Conservation (phyloP, 2,888 invertebrate genomes). For the Phanerotoma sp. region DNA sequence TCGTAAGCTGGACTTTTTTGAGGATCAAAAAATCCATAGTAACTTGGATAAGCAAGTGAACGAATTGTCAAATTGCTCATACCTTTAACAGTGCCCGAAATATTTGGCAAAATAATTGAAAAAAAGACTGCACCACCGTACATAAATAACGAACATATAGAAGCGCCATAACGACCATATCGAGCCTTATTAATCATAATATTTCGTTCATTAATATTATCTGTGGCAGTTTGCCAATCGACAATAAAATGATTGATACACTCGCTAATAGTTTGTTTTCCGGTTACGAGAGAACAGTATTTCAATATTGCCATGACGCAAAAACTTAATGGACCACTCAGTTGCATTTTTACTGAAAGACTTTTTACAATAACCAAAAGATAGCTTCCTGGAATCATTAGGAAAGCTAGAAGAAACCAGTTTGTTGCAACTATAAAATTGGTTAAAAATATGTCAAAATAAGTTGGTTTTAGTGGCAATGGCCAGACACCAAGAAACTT, state of each 20-base stretch:
- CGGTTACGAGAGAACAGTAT: conserved; percentile 31
- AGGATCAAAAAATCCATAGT: conserved; percentile 33
- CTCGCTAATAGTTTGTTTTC: no score
- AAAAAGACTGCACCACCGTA: conserved; percentile 35
- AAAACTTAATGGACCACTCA: conserved; percentile 43
- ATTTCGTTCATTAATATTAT: no score
- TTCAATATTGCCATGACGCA: conserved; percentile 40
- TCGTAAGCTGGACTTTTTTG: conserved; percentile 36
- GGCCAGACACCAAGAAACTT: conserved; percentile 47
- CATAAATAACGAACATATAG: conserved; percentile 34
- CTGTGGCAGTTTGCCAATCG: no score
- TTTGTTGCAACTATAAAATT: conserved; percentile 9
- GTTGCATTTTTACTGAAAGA: conserved; percentile 31
- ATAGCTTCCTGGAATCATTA: conserved; percentile 40
- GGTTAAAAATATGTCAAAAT: not conserved
- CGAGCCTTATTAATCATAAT: no score
- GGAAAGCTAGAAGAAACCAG: conserved; percentile 38
- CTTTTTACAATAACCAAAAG: conserved; percentile 36
- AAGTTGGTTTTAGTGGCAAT: not conserved
- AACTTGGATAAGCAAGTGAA: conserved; percentile 41
- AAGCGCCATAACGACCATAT: conserved; percentile 28
- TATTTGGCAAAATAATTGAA: not conserved
- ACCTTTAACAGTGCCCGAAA: not conserved
- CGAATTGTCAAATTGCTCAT: conserved; percentile 37
- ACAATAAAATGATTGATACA: no score